Evolutionary conservation across 2,797 vertebrate genomes (phyloP), one percentile per base, ranked within the genome.

Genomic region (Gambelia wislizenii): DNA sequence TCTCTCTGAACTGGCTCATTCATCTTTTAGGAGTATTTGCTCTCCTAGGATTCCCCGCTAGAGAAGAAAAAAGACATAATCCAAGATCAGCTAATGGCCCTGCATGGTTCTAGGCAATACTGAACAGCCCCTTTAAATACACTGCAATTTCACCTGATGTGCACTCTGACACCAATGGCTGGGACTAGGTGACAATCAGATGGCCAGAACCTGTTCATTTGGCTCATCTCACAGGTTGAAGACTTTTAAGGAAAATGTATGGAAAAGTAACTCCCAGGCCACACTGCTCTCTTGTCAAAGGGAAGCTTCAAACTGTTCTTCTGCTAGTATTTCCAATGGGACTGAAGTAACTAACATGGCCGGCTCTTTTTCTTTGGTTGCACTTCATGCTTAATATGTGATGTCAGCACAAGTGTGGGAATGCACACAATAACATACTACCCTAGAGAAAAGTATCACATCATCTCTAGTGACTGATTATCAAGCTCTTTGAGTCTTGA

Each of bases 371-470:
- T 86, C 44, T 18, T 52, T 89, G 89, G 33, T 49, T 64, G 69
- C 56, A 64, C 18, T 90, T 84, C 75, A 80, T 86, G 78, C 59
- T 22, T 87, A 83, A 36, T 54, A 81, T 64, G 76, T 0, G 0
- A 93, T 77, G 61, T 49, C 85, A 91, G 25, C 85, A 88, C 27
- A 83, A 61, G 30, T 20, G 80, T 36, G 6, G 10, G 36, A 93
- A 89, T 59, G 25, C 49, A 27, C 33, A 87, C 42, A 33, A 81
- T 89, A 92, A 77, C 89, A 33, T 44, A 81, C 83, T 77, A 49
- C 67, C 75, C 87, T 54, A 54, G 44, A 72, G 67, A 72, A 47
- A 87, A 70, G 25, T 94, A 94, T 74, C 67, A 74, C 69, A 69
- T 25, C 44, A 89, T 77, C 67, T 86, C 30, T 20, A 42, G 80